phyloP scores from a whole-genome alignment of 2,888 invertebrate species.

The Acanthopleura granulata region DNA sequence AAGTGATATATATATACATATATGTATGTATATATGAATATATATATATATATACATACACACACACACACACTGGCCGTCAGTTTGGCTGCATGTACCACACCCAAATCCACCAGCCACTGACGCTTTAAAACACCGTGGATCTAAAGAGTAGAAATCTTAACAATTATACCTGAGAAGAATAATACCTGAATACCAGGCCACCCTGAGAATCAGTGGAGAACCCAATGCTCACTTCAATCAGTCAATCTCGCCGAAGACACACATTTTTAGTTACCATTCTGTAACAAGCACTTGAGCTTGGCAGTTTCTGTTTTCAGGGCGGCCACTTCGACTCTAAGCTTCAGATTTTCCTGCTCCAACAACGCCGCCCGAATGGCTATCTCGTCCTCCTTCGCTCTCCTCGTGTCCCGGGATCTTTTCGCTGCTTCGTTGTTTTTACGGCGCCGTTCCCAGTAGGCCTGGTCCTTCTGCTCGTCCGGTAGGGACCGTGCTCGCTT shows the following conservation, averaged over 20 bases:
- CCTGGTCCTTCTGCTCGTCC: constrained; percentile 78
- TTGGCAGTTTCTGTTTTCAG: constrained; percentile 77
- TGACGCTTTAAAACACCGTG: too few species aligned
- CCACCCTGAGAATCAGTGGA: background rate
- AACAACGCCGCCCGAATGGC: constrained; percentile 89
- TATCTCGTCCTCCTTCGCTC: constrained; percentile 92
- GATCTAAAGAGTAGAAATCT: too few species aligned
- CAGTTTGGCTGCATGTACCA: too few species aligned
- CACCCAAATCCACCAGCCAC: too few species aligned
- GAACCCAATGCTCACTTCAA: background rate
- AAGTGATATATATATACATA: too few species aligned
- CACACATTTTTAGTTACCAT: constrained; percentile 37
- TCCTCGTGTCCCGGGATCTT: constrained; percentile 88
- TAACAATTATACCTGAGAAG: background rate
- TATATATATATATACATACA: too few species aligned
- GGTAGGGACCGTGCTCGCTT: constrained; percentile 59
- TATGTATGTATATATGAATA: too few species aligned
- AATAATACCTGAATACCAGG: background rate
- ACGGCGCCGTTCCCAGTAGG: constrained; percentile 88
- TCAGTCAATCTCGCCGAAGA: too few species aligned
- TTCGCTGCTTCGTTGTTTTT: constrained; percentile 97
- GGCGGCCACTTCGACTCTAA: constrained; percentile 79
- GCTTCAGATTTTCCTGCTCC: constrained; percentile 87
- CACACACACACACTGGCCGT: too few species aligned
- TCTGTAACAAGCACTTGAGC: constrained; percentile 72